Evolutionary conservation across 2,797 vertebrate genomes (phyloP).

Genomic region (Syndactyla subalaris): DNA sequence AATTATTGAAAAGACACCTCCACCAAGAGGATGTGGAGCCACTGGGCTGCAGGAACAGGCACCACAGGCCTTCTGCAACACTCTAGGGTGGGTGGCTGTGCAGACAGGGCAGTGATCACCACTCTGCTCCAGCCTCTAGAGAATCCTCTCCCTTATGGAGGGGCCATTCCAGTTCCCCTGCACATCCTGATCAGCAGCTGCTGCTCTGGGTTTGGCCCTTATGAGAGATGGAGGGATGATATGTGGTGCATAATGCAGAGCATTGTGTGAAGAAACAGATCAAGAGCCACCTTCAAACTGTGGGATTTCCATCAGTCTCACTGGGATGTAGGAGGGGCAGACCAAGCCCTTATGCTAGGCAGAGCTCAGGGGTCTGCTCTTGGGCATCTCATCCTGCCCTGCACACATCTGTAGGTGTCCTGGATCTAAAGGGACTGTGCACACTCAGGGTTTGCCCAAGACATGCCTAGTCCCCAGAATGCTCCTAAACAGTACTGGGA

Average conservation of each 20-base stretch:
- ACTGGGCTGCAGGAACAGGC: accelerated
- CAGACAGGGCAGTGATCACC: accelerated
- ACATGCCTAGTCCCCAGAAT: accelerated
- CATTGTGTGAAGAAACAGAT: background rate
- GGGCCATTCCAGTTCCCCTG: too few relatives aligned
- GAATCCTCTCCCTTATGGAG: background rate
- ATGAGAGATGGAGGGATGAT: accelerated
- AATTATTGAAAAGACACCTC: constrained; percentile 47
- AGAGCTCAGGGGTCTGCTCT: too few relatives aligned
- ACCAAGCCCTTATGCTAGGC: background rate
- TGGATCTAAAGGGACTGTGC: background rate
- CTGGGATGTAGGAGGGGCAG: background rate
- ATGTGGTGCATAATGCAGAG: accelerated
- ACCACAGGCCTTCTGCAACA: background rate
- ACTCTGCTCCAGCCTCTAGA: background rate
- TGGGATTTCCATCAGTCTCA: background rate
- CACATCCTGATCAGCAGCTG: background rate
- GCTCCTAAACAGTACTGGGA: background rate
- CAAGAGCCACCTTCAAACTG: background rate
- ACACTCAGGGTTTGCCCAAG: background rate
- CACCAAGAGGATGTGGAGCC: background rate
- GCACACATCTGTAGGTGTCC: background rate
- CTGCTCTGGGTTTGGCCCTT: background rate
- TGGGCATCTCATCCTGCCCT: background rate
- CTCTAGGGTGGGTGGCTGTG: accelerated